These are phyloP conservation scores for Notothenia rossii DNA, from an alignment of 2,113 vertebrate species.

Conservation along the genomic window DNA sequence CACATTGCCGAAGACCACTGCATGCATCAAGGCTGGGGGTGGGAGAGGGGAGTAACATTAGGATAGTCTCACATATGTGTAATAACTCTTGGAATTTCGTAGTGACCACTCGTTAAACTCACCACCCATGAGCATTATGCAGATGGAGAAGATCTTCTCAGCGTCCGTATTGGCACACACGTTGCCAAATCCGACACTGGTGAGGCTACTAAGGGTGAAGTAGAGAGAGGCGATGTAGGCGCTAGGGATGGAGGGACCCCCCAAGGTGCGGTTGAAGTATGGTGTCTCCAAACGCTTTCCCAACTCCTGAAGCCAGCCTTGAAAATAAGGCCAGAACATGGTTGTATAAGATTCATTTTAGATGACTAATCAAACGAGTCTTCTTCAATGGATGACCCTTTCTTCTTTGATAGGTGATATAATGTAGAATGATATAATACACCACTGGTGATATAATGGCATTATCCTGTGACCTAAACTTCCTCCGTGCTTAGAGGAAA, in stretches of 20 bases:
- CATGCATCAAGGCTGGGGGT: slow-evolving; percentile 93
- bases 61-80: neutral
- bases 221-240: slow-evolving; percentile 97
- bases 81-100: neutral
- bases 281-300: slow-evolving; percentile 94
- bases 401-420: slow-evolving; percentile 3
- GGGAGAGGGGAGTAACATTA: neutral
- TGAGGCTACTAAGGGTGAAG: slow-evolving; percentile 98
- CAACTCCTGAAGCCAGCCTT: slow-evolving; percentile 96
- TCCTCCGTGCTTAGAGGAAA: slow-evolving; percentile 36
- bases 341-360: neutral
- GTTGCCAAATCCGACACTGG: slow-evolving; percentile 96
- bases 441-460: slow-evolving; percentile 34
- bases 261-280: slow-evolving; percentile 90
- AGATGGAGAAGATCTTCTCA: slow-evolving; percentile 98
- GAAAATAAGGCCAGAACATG: neutral
- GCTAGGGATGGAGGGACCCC: slow-evolving; percentile 92
- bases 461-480: slow-evolving; percentile 41
- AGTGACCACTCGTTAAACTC: slow-evolving; percentile 54
- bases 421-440: slow-evolving; percentile 26
- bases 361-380: neutral
- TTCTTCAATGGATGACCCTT: neutral
- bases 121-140: slow-evolving; percentile 98
- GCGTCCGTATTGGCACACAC: slow-evolving; percentile 96
- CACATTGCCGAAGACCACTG: slow-evolving; percentile 96